Base-by-base conservation (phyloP, 2,797 vertebrate genomes). In the Pangasius sanitwongsei region DNA sequence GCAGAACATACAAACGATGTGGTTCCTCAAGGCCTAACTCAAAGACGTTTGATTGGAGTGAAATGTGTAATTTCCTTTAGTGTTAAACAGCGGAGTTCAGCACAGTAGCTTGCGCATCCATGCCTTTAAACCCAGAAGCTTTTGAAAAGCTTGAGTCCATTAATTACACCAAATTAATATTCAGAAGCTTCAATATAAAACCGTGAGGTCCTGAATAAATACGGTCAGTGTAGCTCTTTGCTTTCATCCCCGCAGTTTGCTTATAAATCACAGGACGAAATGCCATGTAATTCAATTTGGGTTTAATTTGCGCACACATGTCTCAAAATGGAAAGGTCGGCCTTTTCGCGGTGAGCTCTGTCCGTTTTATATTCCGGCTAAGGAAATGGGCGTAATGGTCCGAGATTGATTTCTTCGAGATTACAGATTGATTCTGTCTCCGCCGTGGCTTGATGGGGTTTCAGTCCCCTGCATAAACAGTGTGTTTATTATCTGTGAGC, bases 321-420 rank as follows among this genome's bases (percentile, higher is more conserved):
- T 90, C 86, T 89, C 83, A 70, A 85, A 90, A 83, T 86, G 87
- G 93, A 92, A 92, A 91, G 86, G 92, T 92, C 91, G 48, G 86
- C 63, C 67, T 87, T 92, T 91, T 67, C 74, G 75, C 87, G 86
- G 87, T 83, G 89, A 87, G 50, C 86, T 25, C 70, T 28, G 85
- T 80, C 59, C 69, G 50, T 74, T 87, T 61, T 80, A 50, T 74
- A 90, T 92, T 90, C 85, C 90, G 74, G 92, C 69, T 80, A 63
- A 91, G 89, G 89, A 91, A 87, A 89, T 57, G 86, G 57, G 86
- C 81, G 86, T 87, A 92, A 92, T 90, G 87, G 87, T 85, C 50
- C 25, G 61, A 74, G 84, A 93, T 92, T 92, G 92, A 93, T 92
- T 94, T 93, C 86, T 78, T 90, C 20, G 63, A 69, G 83, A 85